A percentile compares a stretch with the other conserved stretches of the same genome.
phyloP scores from a whole-genome alignment of 2,113 vertebrate species.

The Pelodiscus sinensis region DNA sequence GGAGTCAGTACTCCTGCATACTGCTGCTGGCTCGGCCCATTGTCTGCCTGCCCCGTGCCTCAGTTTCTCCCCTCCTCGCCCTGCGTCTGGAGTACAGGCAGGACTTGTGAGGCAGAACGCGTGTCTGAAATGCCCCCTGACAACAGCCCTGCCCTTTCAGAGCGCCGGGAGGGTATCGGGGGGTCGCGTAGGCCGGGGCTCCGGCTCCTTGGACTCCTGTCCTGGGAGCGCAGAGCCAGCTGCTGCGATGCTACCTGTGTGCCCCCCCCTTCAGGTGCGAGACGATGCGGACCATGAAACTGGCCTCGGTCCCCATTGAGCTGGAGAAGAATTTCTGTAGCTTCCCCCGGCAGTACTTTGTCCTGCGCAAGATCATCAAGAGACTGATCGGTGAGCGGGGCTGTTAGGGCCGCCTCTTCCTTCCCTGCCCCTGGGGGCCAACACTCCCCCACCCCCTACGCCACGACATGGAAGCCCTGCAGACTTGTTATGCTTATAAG shows the following conservation, averaged over 20 bases:
- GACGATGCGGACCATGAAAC: slow-evolving; percentile 56
- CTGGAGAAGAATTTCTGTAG: slow-evolving; percentile 75
- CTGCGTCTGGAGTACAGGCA: neutral
- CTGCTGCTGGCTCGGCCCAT: neutral
- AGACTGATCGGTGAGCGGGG: slow-evolving; percentile 71
- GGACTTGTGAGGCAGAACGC: neutral
- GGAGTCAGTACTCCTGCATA: neutral
- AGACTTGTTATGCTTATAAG: too few species aligned
- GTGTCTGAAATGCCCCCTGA: neutral
- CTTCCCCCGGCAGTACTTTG: slow-evolving; percentile 76
- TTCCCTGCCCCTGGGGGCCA: too few species aligned
- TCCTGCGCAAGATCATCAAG: slow-evolving; percentile 75
- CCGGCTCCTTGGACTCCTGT: slow-evolving; percentile 18
- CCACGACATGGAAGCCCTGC: neutral
- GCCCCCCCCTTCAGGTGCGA: slow-evolving; percentile 62
- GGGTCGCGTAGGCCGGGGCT: neutral
- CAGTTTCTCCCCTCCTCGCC: neutral
- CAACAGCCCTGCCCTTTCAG: neutral
- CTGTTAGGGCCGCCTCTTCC: neutral
- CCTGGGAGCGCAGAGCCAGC: neutral
- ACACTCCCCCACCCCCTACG: too few species aligned
- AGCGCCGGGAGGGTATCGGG: neutral
- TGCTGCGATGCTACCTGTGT: neutral
- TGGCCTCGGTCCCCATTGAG: slow-evolving; percentile 65
- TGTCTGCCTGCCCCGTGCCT: neutral